A percentile compares a stretch with the other conserved stretches of the same genome.
Conservation (phyloP, 2,113 vertebrate species). For the Melanerpes formicivorus region DNA sequence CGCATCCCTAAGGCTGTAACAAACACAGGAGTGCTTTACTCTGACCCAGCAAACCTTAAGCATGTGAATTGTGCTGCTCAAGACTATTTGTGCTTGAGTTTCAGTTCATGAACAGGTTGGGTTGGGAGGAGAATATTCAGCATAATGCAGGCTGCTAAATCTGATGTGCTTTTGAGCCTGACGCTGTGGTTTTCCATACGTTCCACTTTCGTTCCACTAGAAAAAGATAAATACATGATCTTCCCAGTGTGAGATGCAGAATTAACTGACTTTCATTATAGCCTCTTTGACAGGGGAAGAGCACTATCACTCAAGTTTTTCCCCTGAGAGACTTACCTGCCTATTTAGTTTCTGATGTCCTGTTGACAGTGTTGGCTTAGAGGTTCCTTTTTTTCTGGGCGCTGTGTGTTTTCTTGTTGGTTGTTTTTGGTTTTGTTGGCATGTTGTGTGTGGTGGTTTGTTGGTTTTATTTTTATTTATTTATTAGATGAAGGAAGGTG, state of each 20-base stretch:
- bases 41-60: neutral
- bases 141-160: neutral
- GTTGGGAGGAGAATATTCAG: neutral
- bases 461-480: too few relatives aligned
- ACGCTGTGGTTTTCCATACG: neutral
- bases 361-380: neutral
- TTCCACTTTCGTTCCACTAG: neutral
- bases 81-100: neutral
- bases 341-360: neutral
- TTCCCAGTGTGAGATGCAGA: neutral
- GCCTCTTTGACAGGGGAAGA: neutral
- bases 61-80: neutral
- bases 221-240: neutral
- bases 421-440: too few relatives aligned
- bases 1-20: neutral
- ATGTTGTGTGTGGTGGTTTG: too few relatives aligned
- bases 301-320: neutral
- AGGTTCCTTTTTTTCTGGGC: neutral
- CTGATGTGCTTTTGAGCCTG: neutral
- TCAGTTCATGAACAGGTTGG: neutral
- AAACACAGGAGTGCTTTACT: neutral
- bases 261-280: neutral
- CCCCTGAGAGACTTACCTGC: neutral
- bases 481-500: neutral
- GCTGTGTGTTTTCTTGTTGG: neutral